Percentiles rank a stretch among this genome's conserved stretches.
Evolutionary conservation across 2,888 invertebrate genomes (phyloP).

Genomic region (Pyrocoelia pectoralis): DNA sequence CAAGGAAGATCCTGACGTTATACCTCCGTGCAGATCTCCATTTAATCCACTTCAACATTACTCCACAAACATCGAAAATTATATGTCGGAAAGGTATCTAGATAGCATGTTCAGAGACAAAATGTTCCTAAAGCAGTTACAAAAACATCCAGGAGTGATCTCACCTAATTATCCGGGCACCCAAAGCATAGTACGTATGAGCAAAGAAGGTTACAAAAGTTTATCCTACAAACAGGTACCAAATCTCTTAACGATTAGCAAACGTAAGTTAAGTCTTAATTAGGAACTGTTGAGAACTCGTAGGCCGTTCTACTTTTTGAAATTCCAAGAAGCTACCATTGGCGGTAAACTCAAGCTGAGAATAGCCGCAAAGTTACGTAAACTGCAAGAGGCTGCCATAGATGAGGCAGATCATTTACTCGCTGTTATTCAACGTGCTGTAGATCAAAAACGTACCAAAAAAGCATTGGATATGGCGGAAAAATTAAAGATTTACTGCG

Average conservation of each 20-base stretch:
- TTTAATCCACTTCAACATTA: slow-evolving; percentile 55
- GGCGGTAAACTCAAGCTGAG: slow-evolving; percentile 51
- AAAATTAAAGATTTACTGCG: slow-evolving; percentile 58
- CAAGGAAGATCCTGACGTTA: slow-evolving; percentile 45
- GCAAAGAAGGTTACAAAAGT: slow-evolving; percentile 52
- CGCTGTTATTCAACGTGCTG: slow-evolving; percentile 50
- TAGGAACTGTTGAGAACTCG: slow-evolving; percentile 57
- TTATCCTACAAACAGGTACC: slow-evolving; percentile 54
- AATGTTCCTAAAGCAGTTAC: slow-evolving; percentile 55
- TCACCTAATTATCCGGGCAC: slow-evolving; percentile 57
- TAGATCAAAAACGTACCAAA: slow-evolving; percentile 43
- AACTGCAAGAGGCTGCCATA: slow-evolving; percentile 51
- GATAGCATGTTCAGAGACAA: slow-evolving; percentile 59
- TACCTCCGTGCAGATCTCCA: slow-evolving; percentile 51
- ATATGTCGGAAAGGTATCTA: slow-evolving; percentile 59
- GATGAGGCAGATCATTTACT: slow-evolving; percentile 57
- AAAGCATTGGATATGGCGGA: slow-evolving; percentile 52
- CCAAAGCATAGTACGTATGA: slow-evolving; percentile 48
- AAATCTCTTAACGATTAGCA: background rate
- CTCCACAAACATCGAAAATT: slow-evolving; percentile 56
- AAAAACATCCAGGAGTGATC: slow-evolving; percentile 48
- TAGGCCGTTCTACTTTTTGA: slow-evolving; percentile 60
- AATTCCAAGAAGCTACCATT: slow-evolving; percentile 53
- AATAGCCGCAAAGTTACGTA: slow-evolving; percentile 50
- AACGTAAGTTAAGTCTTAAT: too few relatives aligned